phyloP scores from a whole-genome alignment of 2,888 invertebrate species.

The Pyrgus malvae region DNA sequence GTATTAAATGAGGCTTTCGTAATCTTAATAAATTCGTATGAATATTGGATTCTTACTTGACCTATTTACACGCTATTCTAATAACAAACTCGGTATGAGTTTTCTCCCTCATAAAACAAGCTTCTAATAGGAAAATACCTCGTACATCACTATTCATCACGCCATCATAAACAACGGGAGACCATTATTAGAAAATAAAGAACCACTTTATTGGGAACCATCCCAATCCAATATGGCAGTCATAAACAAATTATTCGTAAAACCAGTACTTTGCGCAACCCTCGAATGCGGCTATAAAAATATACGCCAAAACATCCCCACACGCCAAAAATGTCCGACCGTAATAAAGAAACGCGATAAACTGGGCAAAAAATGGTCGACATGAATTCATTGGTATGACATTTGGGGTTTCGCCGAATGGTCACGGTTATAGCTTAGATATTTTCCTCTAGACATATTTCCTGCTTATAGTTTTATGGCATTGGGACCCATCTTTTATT shows the following conservation, averaged over 20 bases:
- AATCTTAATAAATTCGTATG: no score
- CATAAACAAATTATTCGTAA: conserved; percentile 76
- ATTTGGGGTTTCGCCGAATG: conserved; percentile 73
- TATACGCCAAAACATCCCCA: conserved; percentile 43
- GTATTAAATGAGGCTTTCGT: no score
- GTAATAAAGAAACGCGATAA: conserved; percentile 80
- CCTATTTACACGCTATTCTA: no score
- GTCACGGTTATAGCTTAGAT: conserved; percentile 64
- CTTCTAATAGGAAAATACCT: conserved; percentile 13
- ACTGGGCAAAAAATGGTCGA: conserved; percentile 72
- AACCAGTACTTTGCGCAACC: conserved; percentile 55
- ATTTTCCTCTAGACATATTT: conserved; percentile 61
- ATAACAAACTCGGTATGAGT: no score
- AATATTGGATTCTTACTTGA: no score
- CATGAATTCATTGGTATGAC: conserved; percentile 82
- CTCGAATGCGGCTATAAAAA: conserved; percentile 60
- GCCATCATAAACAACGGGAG: conserved; percentile 33
- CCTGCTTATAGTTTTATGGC: conserved; percentile 77
- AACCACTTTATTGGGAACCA: conserved; percentile 45
- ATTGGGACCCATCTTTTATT: conserved; percentile 74
- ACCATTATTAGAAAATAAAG: conserved; percentile 43
- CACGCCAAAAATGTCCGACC: conserved; percentile 65
- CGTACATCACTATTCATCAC: conserved; percentile 25
- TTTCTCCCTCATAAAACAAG: neutral
- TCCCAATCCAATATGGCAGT: conserved; percentile 67